These are phyloP conservation scores for Bucco capensis DNA, from an alignment of 2,113 vertebrate genomes.

Conservation along the genomic window DNA sequence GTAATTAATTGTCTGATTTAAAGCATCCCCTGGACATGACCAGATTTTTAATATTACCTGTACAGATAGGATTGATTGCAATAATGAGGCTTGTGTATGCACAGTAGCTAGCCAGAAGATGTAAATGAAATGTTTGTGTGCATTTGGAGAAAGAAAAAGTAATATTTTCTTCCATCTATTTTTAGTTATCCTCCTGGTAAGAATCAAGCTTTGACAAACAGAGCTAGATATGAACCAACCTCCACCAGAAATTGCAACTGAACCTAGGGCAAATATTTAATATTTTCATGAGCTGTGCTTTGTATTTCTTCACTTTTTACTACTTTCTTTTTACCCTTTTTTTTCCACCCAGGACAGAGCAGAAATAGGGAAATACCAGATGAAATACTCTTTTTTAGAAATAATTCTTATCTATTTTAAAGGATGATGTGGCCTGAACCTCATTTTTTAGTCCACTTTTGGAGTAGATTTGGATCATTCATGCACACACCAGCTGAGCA, in stretches of 20 bases:
- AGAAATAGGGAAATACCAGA: not conserved
- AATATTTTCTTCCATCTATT: not conserved
- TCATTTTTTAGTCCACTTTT: not conserved
- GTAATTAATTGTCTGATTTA: slow-evolving; percentile 44
- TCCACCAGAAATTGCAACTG: not conserved
- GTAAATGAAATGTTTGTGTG: not conserved
- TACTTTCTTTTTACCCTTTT: not conserved
- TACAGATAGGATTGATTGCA: not conserved
- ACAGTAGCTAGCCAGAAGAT: not conserved
- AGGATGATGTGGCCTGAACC: not conserved
- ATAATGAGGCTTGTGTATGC: not conserved
- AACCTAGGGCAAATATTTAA: not conserved
- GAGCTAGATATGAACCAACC: not conserved
- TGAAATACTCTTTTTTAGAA: not conserved
- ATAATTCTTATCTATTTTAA: not conserved
- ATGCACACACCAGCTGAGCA: not conserved
- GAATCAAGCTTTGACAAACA: not conserved
- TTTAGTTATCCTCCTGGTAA: not conserved
- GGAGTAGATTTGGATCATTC: not conserved
- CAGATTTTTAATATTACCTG: slow-evolving; percentile 27
- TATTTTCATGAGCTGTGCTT: not conserved
- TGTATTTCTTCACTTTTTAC: not conserved
- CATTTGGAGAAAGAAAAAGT: not conserved
- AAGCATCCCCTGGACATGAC: not conserved
- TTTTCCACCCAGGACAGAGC: not conserved